These are phyloP conservation scores for Coendou prehensilis DNA, from an alignment of 2,797 vertebrate species.

Conservation along the genomic window DNA sequence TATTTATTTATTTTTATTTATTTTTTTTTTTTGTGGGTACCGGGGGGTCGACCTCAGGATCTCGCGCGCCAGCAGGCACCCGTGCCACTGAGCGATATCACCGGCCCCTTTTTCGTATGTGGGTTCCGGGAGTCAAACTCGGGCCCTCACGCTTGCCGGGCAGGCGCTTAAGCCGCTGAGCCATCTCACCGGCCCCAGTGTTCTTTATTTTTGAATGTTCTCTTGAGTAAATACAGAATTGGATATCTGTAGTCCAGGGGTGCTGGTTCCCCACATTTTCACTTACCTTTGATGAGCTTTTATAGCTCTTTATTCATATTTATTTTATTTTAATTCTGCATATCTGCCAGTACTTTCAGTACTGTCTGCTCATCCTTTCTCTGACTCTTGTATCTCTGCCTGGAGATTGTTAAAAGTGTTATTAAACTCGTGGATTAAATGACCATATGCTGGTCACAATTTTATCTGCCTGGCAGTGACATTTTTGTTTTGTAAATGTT, in stretches of 20 bases:
- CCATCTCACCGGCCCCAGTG: background rate
- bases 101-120: too few species aligned
- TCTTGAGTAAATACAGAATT: constrained; percentile 17
- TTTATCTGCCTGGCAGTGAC: background rate
- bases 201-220: constrained; percentile 20
- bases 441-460: background rate
- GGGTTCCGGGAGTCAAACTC: too few species aligned
- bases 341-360: background rate
- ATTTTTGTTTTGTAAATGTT: background rate
- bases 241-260: background rate
- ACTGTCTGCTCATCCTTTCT: background rate
- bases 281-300: background rate
- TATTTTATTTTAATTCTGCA: constrained; percentile 9
- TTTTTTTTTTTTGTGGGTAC: too few species aligned
- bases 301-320: background rate
- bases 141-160: too few species aligned
- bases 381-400: background rate
- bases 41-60: too few species aligned
- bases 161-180: too few species aligned
- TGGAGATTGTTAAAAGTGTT: constrained; percentile 46
- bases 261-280: background rate
- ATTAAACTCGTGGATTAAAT: constrained; percentile 18
- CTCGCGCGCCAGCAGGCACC: too few species aligned
- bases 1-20: too few species aligned
- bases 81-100: too few species aligned